Evolutionary conservation across 2,797 vertebrate genomes (phyloP), one percentile per base, ranked within the genome.

Genomic region (Paguma larvata): DNA sequence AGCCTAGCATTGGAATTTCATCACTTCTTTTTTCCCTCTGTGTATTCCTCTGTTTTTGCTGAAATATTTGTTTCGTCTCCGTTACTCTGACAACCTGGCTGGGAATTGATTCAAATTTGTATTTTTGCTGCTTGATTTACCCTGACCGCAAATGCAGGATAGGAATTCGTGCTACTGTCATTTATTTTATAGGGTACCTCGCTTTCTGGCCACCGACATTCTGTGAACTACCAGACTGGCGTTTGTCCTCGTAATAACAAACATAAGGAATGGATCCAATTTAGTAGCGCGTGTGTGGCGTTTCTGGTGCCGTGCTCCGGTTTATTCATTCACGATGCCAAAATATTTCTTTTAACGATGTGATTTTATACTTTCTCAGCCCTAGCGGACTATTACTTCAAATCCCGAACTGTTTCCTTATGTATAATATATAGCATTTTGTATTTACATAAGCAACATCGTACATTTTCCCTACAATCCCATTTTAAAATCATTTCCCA

Each of bases 401-500:
- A 82, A 25, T 79, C 6, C 38, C 82, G 48, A 65, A 25, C 14
- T 67, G 2, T 51, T 85, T 93, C 27, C 13, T 62, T 34, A 25
- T 30, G 19, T 27, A 68, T 23, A 48, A 32, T 44, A 13, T 32
- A 51, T 0, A 9, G 34, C 19, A 89, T 44, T 19, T 78, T 87
- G 77, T 84, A 23, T 77, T 93, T 87, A 19, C 46, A 80, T 53
- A 65, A 75, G 59, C 23, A 73, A 44, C 13, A 23, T 86, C 73
- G 75, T 18, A 11, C 78, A 73, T 94, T 80, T 97, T 84, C 13
- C 30, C 34, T 53, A 62, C 25, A 89, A 65, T 91, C 53, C 1
- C 10, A 65, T 70, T 94, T 92, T 34, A 73, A 77, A 75, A 93
- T 41, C 6, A 72, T 80, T 87, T 96, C 59, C 56, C 41, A 46